Conservation (phyloP, 2,113 vertebrate genomes). For the Spilogale gracilis region DNA sequence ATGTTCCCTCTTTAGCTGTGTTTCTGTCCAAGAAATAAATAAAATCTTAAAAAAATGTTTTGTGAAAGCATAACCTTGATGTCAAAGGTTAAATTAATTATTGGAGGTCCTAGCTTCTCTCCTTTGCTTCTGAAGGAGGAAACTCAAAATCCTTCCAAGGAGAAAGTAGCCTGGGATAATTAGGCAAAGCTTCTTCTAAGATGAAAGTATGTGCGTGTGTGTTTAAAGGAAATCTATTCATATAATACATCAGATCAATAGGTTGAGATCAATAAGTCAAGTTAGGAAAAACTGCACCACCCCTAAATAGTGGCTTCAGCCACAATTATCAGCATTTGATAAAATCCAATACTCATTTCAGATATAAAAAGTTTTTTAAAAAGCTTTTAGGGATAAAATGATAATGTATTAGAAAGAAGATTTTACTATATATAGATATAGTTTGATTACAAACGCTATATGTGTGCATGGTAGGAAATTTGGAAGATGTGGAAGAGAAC, state of each 20-base stretch:
- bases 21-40: too few species aligned
- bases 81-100: background rate
- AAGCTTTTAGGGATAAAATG: background rate
- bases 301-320: background rate
- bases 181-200: background rate
- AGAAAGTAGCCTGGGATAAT: background rate
- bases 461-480: background rate
- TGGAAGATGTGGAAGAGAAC: constrained; percentile 2
- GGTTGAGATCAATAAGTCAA: background rate
- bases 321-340: background rate
- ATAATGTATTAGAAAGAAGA: constrained; percentile 32
- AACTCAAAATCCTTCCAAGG: background rate
- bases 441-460: constrained; percentile 23
- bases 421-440: background rate
- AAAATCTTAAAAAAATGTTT: background rate
- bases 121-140: background rate
- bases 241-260: background rate
- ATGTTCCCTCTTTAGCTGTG: too few species aligned
- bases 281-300: background rate
- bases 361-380: background rate
- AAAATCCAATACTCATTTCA: constrained; percentile 42
- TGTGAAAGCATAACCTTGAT: constrained; percentile 23
- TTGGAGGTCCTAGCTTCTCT: background rate
- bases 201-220: constrained; percentile 1
- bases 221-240: constrained; percentile 3